A percentile compares a stretch with the other conserved stretches of the same genome.
phyloP scores from a whole-genome alignment of 2,113 vertebrate genomes.

The Petaurus breviceps region DNA sequence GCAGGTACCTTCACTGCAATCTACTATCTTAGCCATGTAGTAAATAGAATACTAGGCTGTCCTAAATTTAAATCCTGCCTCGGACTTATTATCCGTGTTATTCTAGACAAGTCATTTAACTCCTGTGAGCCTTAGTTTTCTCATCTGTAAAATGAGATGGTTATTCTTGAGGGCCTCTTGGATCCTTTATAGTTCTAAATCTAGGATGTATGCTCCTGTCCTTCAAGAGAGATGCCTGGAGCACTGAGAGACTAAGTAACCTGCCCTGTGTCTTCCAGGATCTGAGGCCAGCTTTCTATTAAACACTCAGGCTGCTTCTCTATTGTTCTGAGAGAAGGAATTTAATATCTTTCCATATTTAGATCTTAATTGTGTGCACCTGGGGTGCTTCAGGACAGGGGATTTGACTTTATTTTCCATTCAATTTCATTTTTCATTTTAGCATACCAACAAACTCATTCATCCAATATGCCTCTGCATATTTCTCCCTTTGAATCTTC shows the following conservation, averaged over 20 bases:
- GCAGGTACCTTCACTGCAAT: not conserved
- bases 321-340: slow-evolving; percentile 7
- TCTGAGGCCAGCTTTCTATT: not conserved
- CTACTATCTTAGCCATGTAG: not conserved
- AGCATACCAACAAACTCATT: slow-evolving; percentile 22
- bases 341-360: not conserved
- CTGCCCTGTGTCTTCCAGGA: not conserved
- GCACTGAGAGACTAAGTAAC: not conserved
- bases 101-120: not conserved
- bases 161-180: not conserved
- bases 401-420: slow-evolving; percentile 19
- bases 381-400: slow-evolving; percentile 7
- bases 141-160: not conserved
- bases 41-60: not conserved
- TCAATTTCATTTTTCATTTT: slow-evolving; percentile 47
- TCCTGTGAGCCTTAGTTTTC: not conserved
- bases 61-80: not conserved
- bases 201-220: not conserved
- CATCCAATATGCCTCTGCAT: slow-evolving; percentile 30
- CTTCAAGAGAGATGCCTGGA: not conserved
- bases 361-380: slow-evolving; percentile 12
- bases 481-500: not conserved
- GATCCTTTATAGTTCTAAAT: not conserved
- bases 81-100: not conserved
- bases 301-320: not conserved